Base-by-base conservation (phyloP, 1,140 invertebrate genomes). In the Ruditapes philippinarum region DNA sequence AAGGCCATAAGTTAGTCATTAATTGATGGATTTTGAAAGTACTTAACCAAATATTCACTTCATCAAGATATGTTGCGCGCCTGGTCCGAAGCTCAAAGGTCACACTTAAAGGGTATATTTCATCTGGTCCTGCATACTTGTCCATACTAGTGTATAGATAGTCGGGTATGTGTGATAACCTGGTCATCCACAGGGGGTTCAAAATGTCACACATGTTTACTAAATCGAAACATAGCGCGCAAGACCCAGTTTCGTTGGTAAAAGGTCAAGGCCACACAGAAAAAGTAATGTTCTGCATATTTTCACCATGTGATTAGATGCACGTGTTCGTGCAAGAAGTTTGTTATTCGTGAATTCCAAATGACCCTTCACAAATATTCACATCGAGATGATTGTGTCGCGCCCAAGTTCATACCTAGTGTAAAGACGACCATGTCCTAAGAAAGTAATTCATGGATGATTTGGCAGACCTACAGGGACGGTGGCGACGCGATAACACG, bases 311-410 rank as follows among this genome's bases (percentile, higher is more conserved):
- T 65, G 60, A 65, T 65, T 25, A 65, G 60, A 65, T 65, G 60
- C 9, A 12, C 60, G 60, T 65, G 60, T 65, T 65, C 60, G 60
- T 65, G 60, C 60, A 9, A 65, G 31, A 65, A 65, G 60, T 65
- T 65, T 65, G 60, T 65, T 65, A 65, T 65, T 65, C 60, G 60
- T 65, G 60, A n/a, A 65, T 65, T 65, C n/a, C n/a, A 65, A 65
- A 65, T 65, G 60, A 65, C 60, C 60, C 60, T 65, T 65, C 60
- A 65, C 60, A 65, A 65, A 65, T 65, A n/a, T 65, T 65, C 60
- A 65, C 60, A 65, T 65, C 60, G n/a, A 65, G 60, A 65, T 65
- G n/a, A n/a, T n/a, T n/a, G 60, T 65, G 60, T 65, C 60, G 60
- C 60, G 60, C 60, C n/a, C 60, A 65, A 65, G 60, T 9, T 65